Percentiles rank a stretch among this genome's conserved stretches.
Conservation (phyloP, 35 echinoderm and acorn worm species). For the Diadema setosum region DNA sequence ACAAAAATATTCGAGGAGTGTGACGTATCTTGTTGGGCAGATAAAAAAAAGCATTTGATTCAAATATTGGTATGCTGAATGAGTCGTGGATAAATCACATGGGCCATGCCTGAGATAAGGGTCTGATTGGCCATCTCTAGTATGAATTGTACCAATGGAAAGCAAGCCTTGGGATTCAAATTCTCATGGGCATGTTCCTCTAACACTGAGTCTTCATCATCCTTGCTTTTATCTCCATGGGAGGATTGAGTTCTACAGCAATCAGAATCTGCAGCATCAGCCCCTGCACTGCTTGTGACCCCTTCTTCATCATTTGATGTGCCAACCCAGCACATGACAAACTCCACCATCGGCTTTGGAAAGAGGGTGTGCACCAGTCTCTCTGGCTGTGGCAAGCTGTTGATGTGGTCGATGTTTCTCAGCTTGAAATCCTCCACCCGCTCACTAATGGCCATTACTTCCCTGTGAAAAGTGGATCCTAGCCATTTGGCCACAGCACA, state of each 20-base stretch:
- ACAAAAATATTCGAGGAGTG: no score
- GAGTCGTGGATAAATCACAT: conserved; percentile 24
- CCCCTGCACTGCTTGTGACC: neutral
- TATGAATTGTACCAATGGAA: conserved; percentile 23
- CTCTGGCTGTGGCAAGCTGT: conserved; percentile 5
- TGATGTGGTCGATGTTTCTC: conserved; percentile 3
- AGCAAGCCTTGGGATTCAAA: neutral
- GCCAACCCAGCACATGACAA: conserved; percentile 3
- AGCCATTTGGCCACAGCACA: neutral
- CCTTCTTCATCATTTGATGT: neutral
- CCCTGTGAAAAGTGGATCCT: neutral
- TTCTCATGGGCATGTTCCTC: neutral
- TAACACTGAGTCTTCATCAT: neutral
- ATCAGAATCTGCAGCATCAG: neutral
- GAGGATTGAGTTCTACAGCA: neutral
- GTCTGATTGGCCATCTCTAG: conserved; percentile 31
- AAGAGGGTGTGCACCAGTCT: conserved; percentile 8
- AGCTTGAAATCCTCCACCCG: conserved; percentile 18
- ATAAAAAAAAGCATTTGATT: no score
- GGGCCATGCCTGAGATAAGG: conserved; percentile 18
- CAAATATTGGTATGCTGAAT: neutral
- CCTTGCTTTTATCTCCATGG: no score
- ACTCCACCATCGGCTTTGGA: neutral
- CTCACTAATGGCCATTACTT: neutral
- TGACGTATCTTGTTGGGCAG: no score